Percentiles rank a stretch among this genome's conserved stretches.
Conservation (phyloP, 2,888 invertebrate genomes). For the Tinea semifulvella region DNA sequence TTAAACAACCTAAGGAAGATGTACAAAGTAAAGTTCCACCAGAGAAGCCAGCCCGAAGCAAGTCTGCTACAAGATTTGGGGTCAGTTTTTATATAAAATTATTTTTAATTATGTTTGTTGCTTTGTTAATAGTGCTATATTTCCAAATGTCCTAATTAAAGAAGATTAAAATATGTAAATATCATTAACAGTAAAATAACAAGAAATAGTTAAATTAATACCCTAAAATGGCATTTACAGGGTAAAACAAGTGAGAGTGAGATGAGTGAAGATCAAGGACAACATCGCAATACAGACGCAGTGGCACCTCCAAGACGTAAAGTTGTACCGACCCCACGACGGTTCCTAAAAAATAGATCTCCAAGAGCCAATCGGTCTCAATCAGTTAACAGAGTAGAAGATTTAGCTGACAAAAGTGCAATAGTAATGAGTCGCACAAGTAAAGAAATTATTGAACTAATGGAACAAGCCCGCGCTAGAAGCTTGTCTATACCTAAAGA, state of each 20-base stretch:
- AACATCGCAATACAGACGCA: conserved; percentile 32
- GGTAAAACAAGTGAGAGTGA: conserved; percentile 67
- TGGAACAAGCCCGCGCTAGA: conserved; percentile 58
- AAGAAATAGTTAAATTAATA: conserved; percentile 29
- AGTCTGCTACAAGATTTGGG: conserved; percentile 59
- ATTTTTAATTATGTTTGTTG: conserved; percentile 42
- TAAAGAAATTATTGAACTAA: conserved; percentile 54
- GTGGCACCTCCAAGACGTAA: conserved; percentile 38
- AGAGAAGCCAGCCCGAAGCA: conserved; percentile 58
- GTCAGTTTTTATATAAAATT: conserved; percentile 57
- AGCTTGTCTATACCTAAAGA: conserved; percentile 62
- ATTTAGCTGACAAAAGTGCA: conserved; percentile 41
- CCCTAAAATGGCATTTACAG: conserved; percentile 55
- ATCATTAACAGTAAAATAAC: conserved; percentile 21
- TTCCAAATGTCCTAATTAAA: conserved; percentile 36
- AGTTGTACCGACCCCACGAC: conserved; percentile 47
- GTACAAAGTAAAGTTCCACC: conserved; percentile 43
- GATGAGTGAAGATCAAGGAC: conserved; percentile 60
- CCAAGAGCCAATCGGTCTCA: conserved; percentile 63
- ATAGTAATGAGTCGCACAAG: conserved; percentile 57
- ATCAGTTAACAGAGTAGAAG: conserved; percentile 61
- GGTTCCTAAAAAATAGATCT: conserved; percentile 51
- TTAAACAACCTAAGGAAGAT: conserved; percentile 37
- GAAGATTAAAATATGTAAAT: conserved; percentile 29
- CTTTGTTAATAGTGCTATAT: conserved; percentile 54